Evolutionary conservation across 2,888 invertebrate genomes (phyloP), one percentile per base, ranked within the genome.

Genomic region (Papilio gigon): DNA sequence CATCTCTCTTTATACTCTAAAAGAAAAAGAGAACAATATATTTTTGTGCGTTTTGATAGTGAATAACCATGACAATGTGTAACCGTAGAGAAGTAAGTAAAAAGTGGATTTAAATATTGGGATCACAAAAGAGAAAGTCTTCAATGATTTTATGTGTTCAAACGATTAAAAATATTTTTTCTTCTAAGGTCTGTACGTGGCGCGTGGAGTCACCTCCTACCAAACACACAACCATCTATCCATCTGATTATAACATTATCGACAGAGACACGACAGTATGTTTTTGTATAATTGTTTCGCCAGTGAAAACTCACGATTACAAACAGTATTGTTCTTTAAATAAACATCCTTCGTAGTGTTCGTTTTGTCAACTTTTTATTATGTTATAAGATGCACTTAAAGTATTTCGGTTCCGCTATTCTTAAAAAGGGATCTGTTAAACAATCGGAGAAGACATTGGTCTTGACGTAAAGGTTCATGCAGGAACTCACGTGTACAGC

Each of bases 91-190:
- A 27, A 53, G 0, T 5, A 50, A n/a, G 5, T 25, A 8, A 53
- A 27, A n/a, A 53, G 14, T 25, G 14, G 50, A 14, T 12, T 25
- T 25, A n/a, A 11, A 17, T 50, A 14, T 50, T 50, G n/a, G 27
- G 27, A 27, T 27, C 53, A 25, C n/a, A 53, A 53, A 53, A 53
- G 27, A 27, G 50, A 53, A 53, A 53, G 53, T n/a, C 53, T 27
- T n/a, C 25, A 6, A 8, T 17, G 42, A 14, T 40, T 40, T 35
- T 35, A 35, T 35, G 12, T 42, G 6, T 44, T 20, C 1, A 44
- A 44, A 44, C 20, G 20, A 42, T 17, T 42, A 17, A 4, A 5
- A 42, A 5, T 25, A 14, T 50, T 50, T 6, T 22, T 47, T 2
- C 12, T 47, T 12, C 47, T 22, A 47, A 47, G 12, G 12, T 25